Evolutionary conservation across 2,888 invertebrate species (phyloP).

Genomic region (Brachycybe producta): DNA sequence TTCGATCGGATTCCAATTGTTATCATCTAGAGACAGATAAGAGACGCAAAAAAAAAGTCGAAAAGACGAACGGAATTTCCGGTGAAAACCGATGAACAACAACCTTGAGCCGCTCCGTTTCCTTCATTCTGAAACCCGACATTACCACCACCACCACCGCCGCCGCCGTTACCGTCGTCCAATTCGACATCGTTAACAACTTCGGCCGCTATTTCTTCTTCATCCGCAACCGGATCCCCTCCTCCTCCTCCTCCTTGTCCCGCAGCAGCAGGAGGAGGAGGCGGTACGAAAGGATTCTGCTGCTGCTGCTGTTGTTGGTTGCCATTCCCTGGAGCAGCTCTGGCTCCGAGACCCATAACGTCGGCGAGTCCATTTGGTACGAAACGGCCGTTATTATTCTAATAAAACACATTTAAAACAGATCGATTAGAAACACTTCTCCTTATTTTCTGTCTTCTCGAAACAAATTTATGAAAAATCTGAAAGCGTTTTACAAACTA

Average conservation of each 20-base stretch:
- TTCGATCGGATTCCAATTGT: slow-evolving; percentile 96
- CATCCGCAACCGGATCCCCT: background rate
- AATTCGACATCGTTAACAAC: slow-evolving; percentile 13
- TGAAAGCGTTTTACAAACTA: too few species aligned
- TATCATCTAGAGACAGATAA: slow-evolving; percentile 61
- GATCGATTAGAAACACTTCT: too few species aligned
- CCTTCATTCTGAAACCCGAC: slow-evolving; percentile 29
- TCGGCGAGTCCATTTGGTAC: too few species aligned
- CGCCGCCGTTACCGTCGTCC: slow-evolving; percentile 8
- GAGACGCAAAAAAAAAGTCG: slow-evolving; percentile 27
- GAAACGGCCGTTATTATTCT: too few species aligned
- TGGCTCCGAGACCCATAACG: too few species aligned
- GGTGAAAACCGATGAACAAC: background rate
- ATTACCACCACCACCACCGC: slow-evolving; percentile 22
- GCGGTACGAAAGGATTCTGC: too few species aligned
- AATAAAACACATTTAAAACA: too few species aligned
- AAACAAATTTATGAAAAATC: too few species aligned
- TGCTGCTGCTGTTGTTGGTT: too few species aligned
- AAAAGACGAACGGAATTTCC: too few species aligned
- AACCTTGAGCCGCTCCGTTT: slow-evolving; percentile 33
- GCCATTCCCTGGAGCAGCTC: too few species aligned
- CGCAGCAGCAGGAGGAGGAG: slow-evolving; percentile 1
- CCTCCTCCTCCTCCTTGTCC: background rate
- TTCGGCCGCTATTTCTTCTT: slow-evolving; percentile 19
- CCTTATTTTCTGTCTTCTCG: too few species aligned